These are phyloP conservation scores for Atractosteus spatula DNA, from an alignment of 2,113 vertebrate species.

Conservation along the genomic window DNA sequence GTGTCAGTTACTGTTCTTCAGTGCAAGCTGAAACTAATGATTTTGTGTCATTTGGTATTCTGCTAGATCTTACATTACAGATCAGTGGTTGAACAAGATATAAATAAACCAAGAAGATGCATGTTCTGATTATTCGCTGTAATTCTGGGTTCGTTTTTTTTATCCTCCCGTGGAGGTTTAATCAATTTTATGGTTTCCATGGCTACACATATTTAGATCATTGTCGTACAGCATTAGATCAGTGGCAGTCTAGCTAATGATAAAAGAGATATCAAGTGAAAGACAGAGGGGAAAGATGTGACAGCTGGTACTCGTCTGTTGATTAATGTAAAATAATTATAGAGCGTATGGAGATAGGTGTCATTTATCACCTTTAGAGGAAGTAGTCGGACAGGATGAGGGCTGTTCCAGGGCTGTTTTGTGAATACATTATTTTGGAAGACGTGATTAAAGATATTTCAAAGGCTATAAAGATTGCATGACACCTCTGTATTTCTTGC, in stretches of 20 bases:
- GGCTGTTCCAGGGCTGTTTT: slow-evolving; percentile 1
- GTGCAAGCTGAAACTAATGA: too few relatives aligned
- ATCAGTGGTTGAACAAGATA: not conserved
- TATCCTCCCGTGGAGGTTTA: not conserved
- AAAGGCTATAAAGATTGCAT: too few relatives aligned
- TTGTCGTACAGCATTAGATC: slow-evolving; percentile 20
- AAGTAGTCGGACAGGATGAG: slow-evolving; percentile 26
- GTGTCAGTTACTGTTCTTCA: slow-evolving; percentile 37
- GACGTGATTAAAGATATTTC: too few relatives aligned
- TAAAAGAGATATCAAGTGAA: not conserved
- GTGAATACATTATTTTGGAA: slow-evolving; percentile 13
- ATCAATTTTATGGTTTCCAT: slow-evolving; percentile 52
- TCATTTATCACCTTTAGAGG: slow-evolving; percentile 44
- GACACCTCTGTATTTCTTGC: too few relatives aligned
- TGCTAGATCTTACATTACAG: not conserved
- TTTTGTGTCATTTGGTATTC: not conserved
- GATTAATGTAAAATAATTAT: slow-evolving; percentile 63
- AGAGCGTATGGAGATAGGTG: slow-evolving; percentile 42
- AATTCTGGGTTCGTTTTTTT: not conserved
- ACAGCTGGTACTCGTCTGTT: slow-evolving; percentile 36
- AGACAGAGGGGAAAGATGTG: slow-evolving; percentile 10
- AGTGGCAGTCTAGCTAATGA: not conserved
- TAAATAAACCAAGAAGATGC: not conserved
- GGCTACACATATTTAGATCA: slow-evolving; percentile 33
- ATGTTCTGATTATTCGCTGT: not conserved